phyloP scores from a whole-genome alignment of 2,113 vertebrate genomes.

The Psittacus erithacus region DNA sequence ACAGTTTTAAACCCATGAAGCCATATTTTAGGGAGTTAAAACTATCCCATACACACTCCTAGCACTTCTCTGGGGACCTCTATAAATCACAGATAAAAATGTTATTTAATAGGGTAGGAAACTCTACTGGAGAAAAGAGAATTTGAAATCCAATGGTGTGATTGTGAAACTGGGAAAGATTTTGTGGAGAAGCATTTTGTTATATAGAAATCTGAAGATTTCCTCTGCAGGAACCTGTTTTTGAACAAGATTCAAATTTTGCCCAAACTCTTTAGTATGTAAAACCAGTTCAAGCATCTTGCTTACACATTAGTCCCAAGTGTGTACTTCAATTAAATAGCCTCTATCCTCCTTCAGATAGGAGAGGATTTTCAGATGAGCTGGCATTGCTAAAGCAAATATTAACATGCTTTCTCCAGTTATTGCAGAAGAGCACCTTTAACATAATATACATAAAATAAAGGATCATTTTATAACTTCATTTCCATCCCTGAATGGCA shows the following conservation, averaged over 20 bases:
- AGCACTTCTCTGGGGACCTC: neutral
- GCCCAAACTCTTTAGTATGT: neutral
- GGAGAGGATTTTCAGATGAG: neutral
- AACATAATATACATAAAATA: neutral
- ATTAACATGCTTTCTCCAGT: neutral
- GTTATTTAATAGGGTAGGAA: neutral
- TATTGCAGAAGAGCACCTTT: neutral
- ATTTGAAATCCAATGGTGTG: neutral
- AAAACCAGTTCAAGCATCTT: neutral
- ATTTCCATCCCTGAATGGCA: conserved; percentile 42
- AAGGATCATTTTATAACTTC: conserved; percentile 18
- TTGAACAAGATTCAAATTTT: neutral
- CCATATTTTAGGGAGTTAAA: neutral
- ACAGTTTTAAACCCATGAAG: neutral
- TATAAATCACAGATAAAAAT: neutral
- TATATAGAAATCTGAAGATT: neutral
- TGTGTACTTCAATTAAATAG: neutral
- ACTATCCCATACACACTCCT: neutral
- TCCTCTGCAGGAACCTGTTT: neutral
- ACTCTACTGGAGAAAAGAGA: neutral
- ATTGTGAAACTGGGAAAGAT: neutral
- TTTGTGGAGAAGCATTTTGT: neutral
- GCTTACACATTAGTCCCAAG: neutral
- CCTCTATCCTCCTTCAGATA: neutral
- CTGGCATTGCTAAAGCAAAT: neutral